These are phyloP conservation scores for Phymorhynchus buccinoides DNA, from an alignment of 1,140 invertebrate species.

Conservation along the genomic window DNA sequence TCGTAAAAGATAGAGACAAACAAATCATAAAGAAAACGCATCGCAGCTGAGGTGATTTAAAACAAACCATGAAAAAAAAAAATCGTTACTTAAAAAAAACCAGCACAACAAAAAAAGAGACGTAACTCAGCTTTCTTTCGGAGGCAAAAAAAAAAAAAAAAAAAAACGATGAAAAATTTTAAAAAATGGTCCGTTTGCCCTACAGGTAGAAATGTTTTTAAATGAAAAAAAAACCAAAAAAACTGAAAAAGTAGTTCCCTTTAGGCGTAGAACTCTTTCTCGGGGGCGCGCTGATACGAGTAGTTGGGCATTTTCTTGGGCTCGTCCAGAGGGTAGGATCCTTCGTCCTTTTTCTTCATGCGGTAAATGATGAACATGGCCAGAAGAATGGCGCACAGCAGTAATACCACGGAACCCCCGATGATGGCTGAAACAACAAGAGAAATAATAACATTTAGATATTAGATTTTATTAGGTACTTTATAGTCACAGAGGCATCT, in stretches of 20 bases:
- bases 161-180: no score
- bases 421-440: conserved; percentile 87
- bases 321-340: conserved; percentile 97
- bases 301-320: conserved; percentile 93
- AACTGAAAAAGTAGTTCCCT: neutral
- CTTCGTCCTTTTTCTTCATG: conserved; percentile 99
- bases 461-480: no score
- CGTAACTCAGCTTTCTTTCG: neutral
- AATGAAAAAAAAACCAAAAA: neutral
- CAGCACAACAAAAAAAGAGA: no score
- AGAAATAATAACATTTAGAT: neutral
- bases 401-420: conserved; percentile 96
- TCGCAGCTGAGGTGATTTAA: no score
- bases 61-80: no score
- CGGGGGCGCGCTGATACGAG: conserved; percentile 91
- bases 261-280: conserved; percentile 93
- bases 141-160: neutral
- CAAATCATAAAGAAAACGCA: neutral
- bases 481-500: no score
- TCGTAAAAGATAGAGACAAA: neutral
- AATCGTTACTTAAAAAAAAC: no score
- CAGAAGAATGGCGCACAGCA: conserved; percentile 96
- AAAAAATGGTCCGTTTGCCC: no score
- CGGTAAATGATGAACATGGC: conserved; percentile 99
- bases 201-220: no score